These are phyloP conservation scores for cat (Felis catus) DNA, from an alignment of 2,113 vertebrate species.

Conservation along the genomic window F.catus_Fca126_mat1.0 CM031418.1:91219501-91220000, in stretches of 20 bases:
- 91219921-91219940: conserved; percentile 66
- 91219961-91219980: conserved; percentile 77
- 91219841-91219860: conserved; percentile 68
- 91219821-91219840: conserved; percentile 68
- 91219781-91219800: conserved; percentile 64
- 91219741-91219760: conserved; percentile 53
- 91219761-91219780: conserved; percentile 75
- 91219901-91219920: conserved; percentile 59
- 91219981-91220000: conserved; percentile 71
- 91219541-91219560: conserved; percentile 44
- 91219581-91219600: conserved; percentile 57
- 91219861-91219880: conserved; percentile 75
- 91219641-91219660: conserved; percentile 41
- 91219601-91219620: conserved; percentile 66
- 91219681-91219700: conserved; percentile 53
- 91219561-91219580: conserved; percentile 13
- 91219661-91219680: conserved; percentile 40
- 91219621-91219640: conserved; percentile 58
- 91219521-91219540: conserved; percentile 8
- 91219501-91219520: conserved; percentile 55
- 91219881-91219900: conserved; percentile 51
- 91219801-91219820: conserved; percentile 77
- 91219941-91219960: conserved; percentile 72
- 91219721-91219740: conserved; percentile 41
- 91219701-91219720: conserved; percentile 6